phyloP scores from a whole-genome alignment of 1,140 invertebrate genomes.

The Venustaconcha ellipsiformis region DNA sequence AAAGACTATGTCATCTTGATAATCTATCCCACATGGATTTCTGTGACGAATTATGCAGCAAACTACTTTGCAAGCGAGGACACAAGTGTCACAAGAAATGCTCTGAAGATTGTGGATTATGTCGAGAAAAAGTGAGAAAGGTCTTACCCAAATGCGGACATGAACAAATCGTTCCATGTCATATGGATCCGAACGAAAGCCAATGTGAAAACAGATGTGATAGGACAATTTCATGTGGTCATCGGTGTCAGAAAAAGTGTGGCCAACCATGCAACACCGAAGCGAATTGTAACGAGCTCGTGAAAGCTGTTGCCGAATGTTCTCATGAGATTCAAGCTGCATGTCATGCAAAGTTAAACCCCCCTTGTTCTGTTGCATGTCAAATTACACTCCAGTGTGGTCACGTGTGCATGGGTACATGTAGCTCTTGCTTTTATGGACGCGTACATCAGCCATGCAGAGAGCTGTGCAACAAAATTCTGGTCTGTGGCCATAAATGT shows the following conservation, averaged over 20 bases:
- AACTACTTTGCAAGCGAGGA: conserved; percentile 71
- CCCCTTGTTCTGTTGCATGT: conserved; percentile 31
- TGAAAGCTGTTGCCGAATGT: conserved; percentile 47
- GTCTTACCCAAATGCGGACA: conserved; percentile 29
- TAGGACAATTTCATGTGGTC: conserved; percentile 69
- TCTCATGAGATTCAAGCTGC: conserved; percentile 51
- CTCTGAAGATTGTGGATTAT: conserved; percentile 36
- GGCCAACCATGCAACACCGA: conserved; percentile 71
- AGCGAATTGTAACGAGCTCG: conserved; percentile 19
- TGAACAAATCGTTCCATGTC: conserved; percentile 14
- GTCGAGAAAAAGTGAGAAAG: conserved; percentile 20
- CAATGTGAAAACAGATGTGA: conserved; percentile 39
- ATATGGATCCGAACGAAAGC: conserved; percentile 27
- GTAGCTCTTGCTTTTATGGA: conserved; percentile 72
- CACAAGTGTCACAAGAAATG: conserved; percentile 39
- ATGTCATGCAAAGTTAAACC: conserved; percentile 35
- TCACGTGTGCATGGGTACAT: conserved; percentile 50
- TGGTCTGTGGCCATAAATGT: conserved; percentile 68
- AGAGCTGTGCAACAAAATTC: conserved; percentile 48
- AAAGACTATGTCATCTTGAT: conserved; percentile 13
- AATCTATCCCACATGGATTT: conserved; percentile 16
- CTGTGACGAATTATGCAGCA: conserved; percentile 53
- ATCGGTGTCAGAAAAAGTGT: conserved; percentile 75
- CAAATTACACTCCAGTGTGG: conserved; percentile 42
- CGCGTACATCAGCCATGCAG: conserved; percentile 73